These are phyloP conservation scores for Nasonia oneida DNA, from an alignment of 2,888 invertebrate species.

Conservation along the genomic window DNA sequence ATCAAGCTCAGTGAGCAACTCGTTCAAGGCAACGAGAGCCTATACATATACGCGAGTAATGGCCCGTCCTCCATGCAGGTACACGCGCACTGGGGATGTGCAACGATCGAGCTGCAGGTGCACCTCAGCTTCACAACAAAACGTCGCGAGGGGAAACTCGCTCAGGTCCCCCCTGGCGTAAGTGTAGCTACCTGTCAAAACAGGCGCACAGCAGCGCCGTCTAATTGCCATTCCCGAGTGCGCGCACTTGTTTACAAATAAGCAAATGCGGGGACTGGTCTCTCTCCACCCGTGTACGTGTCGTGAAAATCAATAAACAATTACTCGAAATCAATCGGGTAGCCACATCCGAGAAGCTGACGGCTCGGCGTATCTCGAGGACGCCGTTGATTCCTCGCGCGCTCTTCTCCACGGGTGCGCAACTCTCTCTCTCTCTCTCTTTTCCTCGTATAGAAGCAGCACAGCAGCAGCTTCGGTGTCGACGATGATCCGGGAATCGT, in stretches of 20 bases:
- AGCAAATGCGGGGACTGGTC: conserved; percentile 26
- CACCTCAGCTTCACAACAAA: conserved; percentile 35
- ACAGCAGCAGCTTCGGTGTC: conserved; percentile 14
- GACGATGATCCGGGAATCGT: neutral
- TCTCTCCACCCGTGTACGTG: neutral
- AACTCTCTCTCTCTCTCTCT: neutral
- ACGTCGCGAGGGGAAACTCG: neutral
- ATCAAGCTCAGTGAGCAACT: neutral
- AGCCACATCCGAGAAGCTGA: conserved; percentile 59
- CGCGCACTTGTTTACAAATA: conserved; percentile 45
- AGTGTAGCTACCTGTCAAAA: neutral
- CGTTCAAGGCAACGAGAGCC: neutral
- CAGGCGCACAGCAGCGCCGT: neutral
- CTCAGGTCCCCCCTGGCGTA: neutral
- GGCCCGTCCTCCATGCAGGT: neutral
- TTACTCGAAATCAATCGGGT: conserved; percentile 60
- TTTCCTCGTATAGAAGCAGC: neutral
- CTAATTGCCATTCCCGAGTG: conserved; percentile 1
- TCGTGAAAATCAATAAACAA: conserved; percentile 55
- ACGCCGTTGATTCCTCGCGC: conserved; percentile 7
- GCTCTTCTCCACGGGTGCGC: no score
- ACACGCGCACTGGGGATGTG: neutral
- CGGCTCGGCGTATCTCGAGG: conserved; percentile 21
- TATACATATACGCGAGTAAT: no score
- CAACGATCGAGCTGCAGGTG: conserved; percentile 15